Percentiles rank a stretch among this genome's conserved stretches.
Conservation (phyloP, 2,888 invertebrate genomes). For the Melanotus villosus region DNA sequence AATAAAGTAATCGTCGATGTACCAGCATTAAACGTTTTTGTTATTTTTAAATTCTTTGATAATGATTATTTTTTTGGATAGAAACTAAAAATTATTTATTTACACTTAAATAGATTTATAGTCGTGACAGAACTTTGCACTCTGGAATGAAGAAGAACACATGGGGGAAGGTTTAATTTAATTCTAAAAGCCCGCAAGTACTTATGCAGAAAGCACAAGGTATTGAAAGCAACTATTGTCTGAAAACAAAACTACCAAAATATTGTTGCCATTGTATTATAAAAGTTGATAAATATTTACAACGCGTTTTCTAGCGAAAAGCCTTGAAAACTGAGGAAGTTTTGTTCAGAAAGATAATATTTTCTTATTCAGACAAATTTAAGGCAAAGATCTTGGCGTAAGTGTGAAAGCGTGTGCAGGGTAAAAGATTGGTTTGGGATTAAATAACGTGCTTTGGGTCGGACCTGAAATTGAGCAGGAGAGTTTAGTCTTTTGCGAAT, state of each 20-base stretch:
- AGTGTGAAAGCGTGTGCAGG: constrained; percentile 68
- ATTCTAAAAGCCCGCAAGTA: too few relatives aligned
- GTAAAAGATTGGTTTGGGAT: constrained; percentile 70
- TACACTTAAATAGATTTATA: too few relatives aligned
- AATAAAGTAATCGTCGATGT: too few relatives aligned
- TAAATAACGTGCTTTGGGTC: constrained; percentile 63
- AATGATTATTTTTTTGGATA: too few relatives aligned
- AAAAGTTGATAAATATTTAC: constrained; percentile 43
- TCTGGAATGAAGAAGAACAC: too few relatives aligned
- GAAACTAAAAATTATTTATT: too few relatives aligned
- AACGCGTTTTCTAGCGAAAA: constrained; percentile 36
- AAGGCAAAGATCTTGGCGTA: constrained; percentile 58
- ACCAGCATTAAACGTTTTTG: too few relatives aligned
- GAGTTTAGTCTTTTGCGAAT: constrained; percentile 40
- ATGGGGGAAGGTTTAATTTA: too few relatives aligned
- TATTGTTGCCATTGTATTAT: constrained; percentile 10
- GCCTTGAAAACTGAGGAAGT: constrained; percentile 43
- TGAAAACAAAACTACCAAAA: constrained; percentile 3
- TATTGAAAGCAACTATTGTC: too few relatives aligned
- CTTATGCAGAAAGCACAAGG: too few relatives aligned
- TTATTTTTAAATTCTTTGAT: too few relatives aligned
- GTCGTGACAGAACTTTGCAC: too few relatives aligned
- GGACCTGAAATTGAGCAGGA: constrained; percentile 49
- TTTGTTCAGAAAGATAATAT: constrained; percentile 62
- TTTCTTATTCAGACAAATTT: constrained; percentile 62